Conservation (phyloP, 2,797 vertebrate genomes). For the Brachyrhaphis roseni region DNA sequence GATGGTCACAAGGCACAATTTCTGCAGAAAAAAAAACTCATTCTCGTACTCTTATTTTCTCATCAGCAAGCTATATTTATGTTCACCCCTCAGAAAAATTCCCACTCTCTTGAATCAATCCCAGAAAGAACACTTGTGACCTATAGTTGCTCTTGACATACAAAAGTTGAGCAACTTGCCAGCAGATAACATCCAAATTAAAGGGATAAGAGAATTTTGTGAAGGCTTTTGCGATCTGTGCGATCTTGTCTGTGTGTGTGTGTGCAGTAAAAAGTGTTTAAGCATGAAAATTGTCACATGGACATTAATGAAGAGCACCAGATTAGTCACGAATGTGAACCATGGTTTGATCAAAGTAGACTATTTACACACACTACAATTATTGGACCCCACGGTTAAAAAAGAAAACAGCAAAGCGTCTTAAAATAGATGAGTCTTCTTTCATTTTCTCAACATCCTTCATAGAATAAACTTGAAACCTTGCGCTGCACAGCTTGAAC, state of each 20-base stretch:
- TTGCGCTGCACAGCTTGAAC: neutral
- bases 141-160: slow-evolving; percentile 15
- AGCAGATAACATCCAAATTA: neutral
- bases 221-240: neutral
- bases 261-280: neutral
- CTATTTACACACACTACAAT: neutral
- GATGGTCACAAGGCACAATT: slow-evolving; percentile 77
- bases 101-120: slow-evolving; percentile 41
- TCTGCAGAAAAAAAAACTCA: slow-evolving; percentile 24
- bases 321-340: neutral
- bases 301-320: neutral
- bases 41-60: slow-evolving; percentile 22
- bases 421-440: neutral
- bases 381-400: neutral
- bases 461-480: neutral
- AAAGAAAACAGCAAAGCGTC: neutral
- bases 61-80: slow-evolving; percentile 59
- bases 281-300: neutral
- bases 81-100: slow-evolving; percentile 54
- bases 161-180: slow-evolving; percentile 14
- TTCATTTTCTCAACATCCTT: neutral
- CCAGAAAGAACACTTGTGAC: slow-evolving; percentile 25
- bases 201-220: neutral
- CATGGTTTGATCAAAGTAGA: neutral
- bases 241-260: neutral